These are phyloP conservation scores for Pristionchus maxplancki DNA, from an alignment of 2,888 invertebrate genomes.

Conservation along the genomic window DNA sequence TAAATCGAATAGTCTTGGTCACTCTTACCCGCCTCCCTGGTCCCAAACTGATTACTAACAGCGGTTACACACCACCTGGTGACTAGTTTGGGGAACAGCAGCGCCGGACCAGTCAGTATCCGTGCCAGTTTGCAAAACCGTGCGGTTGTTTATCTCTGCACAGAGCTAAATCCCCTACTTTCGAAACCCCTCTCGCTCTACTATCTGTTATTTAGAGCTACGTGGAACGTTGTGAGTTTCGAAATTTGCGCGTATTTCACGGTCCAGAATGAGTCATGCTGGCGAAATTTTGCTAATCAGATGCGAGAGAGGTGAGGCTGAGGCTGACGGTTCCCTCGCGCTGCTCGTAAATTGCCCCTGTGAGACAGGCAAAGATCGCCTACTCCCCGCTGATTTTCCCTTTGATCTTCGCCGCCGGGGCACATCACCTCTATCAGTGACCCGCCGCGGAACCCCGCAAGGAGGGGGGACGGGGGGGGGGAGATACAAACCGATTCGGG, in stretches of 20 bases:
- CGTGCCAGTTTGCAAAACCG: conserved; percentile 19
- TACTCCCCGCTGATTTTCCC: background rate
- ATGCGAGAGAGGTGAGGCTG: background rate
- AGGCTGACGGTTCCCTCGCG: background rate
- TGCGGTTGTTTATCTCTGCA: background rate
- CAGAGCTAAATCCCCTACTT: background rate
- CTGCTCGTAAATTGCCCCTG: background rate
- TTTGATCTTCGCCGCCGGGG: background rate
- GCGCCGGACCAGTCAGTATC: background rate
- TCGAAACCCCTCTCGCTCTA: background rate
- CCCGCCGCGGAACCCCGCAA: background rate
- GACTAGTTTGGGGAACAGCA: conserved; percentile 15
- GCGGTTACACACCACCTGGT: background rate
- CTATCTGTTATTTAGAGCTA: background rate
- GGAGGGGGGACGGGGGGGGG: background rate
- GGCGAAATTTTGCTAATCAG: background rate
- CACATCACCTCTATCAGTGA: background rate
- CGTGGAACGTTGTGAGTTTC: conserved; percentile 20
- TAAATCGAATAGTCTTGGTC: background rate
- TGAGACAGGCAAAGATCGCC: background rate
- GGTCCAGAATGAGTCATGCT: background rate
- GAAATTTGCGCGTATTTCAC: background rate
- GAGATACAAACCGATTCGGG: background rate
- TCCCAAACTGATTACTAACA: conserved; percentile 25
- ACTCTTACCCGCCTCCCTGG: background rate